Evolutionary conservation across 2,888 invertebrate species (phyloP).

Genomic region (Leptopterna dolabrata): DNA sequence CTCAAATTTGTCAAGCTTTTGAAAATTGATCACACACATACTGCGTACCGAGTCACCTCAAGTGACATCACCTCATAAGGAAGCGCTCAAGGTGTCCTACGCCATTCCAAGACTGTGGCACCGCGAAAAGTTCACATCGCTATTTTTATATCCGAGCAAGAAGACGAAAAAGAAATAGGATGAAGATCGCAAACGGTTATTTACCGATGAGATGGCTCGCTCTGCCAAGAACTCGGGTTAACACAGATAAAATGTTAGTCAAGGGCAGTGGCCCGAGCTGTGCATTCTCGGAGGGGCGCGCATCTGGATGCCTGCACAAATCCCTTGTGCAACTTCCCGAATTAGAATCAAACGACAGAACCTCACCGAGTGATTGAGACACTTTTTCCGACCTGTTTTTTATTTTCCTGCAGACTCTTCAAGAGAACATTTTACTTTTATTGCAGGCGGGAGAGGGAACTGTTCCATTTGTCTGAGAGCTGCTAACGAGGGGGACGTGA

Average conservation of each 20-base stretch:
- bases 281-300: constrained; percentile 10
- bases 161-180: not conserved
- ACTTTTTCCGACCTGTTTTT: not conserved
- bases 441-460: not conserved
- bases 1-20: too few relatives aligned
- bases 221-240: constrained; percentile 12
- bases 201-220: not conserved
- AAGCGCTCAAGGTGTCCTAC: not conserved
- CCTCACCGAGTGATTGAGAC: not conserved
- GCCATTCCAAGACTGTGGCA: not conserved
- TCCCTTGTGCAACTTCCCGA: constrained; percentile 22
- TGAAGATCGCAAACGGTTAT: constrained; percentile 9
- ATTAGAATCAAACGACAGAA: constrained; percentile 9
- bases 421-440: not conserved
- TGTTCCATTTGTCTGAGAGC: not conserved
- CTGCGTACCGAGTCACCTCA: too few relatives aligned
- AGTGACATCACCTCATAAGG: constrained; percentile 8
- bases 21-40: too few relatives aligned
- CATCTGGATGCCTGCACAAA: constrained; percentile 13
- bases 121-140: constrained; percentile 6
- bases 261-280: constrained; percentile 11
- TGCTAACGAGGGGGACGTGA: not conserved
- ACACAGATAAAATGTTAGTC: constrained; percentile 23
- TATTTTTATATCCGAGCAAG: not conserved
- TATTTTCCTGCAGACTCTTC: not conserved